Base-by-base conservation (phyloP, 2,113 vertebrate species). In the Gambusia holbrooki region DNA sequence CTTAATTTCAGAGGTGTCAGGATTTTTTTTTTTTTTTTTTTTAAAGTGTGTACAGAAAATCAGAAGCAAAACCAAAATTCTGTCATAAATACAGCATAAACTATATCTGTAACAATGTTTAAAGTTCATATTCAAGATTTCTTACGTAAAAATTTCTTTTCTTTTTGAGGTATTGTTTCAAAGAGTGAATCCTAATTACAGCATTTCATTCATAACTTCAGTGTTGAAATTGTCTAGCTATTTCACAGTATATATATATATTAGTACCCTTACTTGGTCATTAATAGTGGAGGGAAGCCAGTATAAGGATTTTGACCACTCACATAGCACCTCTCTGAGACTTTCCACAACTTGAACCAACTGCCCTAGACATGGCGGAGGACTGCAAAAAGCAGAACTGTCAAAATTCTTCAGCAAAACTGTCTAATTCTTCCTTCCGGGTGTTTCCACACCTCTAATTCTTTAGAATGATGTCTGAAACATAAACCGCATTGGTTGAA, bases 281-380 rank as follows among this genome's bases (percentile, higher is more conserved):
- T 62, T 69, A 71, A 84, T 30, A 42, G 17, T 87, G 87, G 84
- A 85, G 66, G 81, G 37, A 51, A 58, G 79, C 64, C 33, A 65
- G 35, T 61, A 33, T 35, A 5, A 73, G 64, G 67, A 87, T 88
- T 86, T 88, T 60, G 73, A 67, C 74, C 91, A 76, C 71, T 51
- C 75, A 88, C 71, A 90, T 89, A 72, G 84, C 86, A 91, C 90
- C 90, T 82, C 77, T 86, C 83, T 90, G 90, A 83, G 75, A 91
- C 42, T 91, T 93, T 89, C 88, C 75, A 67, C 69, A 74, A 87
- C 74, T 80, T 83, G 58, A 62, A 83, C 84, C 79, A 83, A 84
- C 81, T 78, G 89, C 73, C 74, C 45, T 40, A 74, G 82, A 79
- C 84, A 73, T 80, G 79, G 74, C 71, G 66, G 69, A 73, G 35